phyloP scores from a whole-genome alignment of 2,888 invertebrate genomes.

The Theretra japonica region DNA sequence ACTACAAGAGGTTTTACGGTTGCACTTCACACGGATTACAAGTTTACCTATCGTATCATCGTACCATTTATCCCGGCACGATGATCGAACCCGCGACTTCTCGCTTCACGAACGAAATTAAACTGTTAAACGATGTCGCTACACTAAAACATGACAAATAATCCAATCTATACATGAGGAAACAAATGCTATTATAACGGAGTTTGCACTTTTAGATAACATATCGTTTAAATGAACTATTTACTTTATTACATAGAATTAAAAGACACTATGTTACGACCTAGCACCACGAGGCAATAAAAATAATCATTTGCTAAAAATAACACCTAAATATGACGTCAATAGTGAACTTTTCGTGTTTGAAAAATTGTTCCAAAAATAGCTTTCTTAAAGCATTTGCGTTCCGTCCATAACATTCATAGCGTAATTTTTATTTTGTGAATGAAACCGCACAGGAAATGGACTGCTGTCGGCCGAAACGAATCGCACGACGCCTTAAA shows the following conservation, averaged over 20 bases:
- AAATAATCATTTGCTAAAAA: not conserved
- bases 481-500: slow-evolving; percentile 55
- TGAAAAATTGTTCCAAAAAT: slow-evolving; percentile 4
- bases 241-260: not conserved
- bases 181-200: no score
- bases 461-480: slow-evolving; percentile 49
- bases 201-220: no score
- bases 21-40: no score
- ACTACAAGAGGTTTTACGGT: no score
- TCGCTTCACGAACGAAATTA: no score
- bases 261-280: not conserved
- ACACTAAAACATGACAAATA: no score
- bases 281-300: not conserved
- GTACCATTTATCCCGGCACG: no score
- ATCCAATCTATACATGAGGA: no score
- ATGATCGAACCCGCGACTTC: no score
- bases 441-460: slow-evolving; percentile 63
- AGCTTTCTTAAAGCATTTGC: slow-evolving; percentile 7
- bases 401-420: slow-evolving; percentile 48
- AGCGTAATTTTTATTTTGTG: slow-evolving; percentile 58
- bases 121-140: no score
- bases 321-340: slow-evolving; percentile 12
- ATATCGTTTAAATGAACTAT: no score
- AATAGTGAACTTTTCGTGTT: slow-evolving; percentile 19
- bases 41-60: no score